Evolutionary conservation across 2,113 vertebrate species (phyloP), one percentile per base, ranked within the genome.

Genomic region (Scartelaos histophorus): DNA sequence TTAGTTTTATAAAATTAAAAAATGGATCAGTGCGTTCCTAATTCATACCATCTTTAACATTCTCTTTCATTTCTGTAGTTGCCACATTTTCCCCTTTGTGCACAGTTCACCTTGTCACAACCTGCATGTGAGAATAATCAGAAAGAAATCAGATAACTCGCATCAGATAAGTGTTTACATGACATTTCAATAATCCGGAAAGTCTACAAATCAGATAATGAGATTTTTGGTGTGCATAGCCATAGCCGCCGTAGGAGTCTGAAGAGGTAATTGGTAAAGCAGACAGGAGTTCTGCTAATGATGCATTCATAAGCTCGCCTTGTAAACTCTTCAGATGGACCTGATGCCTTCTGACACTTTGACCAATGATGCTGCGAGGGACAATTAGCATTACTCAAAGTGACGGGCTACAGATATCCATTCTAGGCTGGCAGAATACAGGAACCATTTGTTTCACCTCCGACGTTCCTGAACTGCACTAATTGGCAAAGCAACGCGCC

Each of bases 281-380:
- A 25, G 66, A 70, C 21, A 34, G 22, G 21, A 22, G 58, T 54
- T 57, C 51, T 17, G 0, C 47, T 9, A 64, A 49, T 72, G 69
- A 83, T 68, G 60, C 79, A 78, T 82, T 49, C 69, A 73, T 25
- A 66, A 73, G 51, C 35, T 16, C 13, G 51, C 71, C 34, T 0
- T 13, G 5, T 57, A 58, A 78, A 85, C 69, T 77, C 56, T 75
- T 77, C 71, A 67, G 75, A 87, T 79, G 69, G 35, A 75, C 83
- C 69, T 83, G 82, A 84, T 66, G 70, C 72, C 80, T 87, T 85
- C 43, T 89, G 91, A 92, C 87, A 89, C 82, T 70, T 79, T 82
- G 87, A 92, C 86, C 85, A 79, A 83, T 45, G 81, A 87, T 64
- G 79, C 80, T 25, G 84, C 85, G 82, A 64, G 85, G 76, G 73